phyloP scores from a whole-genome alignment of 2,888 invertebrate genomes.

The Lithophane semibrunnea region DNA sequence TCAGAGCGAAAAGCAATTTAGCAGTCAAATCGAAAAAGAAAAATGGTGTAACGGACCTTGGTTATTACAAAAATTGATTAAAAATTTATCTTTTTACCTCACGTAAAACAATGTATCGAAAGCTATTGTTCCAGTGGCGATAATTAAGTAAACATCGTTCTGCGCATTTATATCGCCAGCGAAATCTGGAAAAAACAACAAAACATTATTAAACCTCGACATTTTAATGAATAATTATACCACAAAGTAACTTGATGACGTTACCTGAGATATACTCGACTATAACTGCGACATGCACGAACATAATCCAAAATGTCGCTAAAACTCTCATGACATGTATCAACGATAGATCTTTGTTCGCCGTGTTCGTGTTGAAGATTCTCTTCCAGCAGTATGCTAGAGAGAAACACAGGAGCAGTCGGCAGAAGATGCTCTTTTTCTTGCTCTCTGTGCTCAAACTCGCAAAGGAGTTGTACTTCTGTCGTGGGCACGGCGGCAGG shows the following conservation, averaged over 20 bases:
- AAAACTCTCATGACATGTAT: slow-evolving; percentile 92
- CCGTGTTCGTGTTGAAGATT: slow-evolving; percentile 85
- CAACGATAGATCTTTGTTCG: slow-evolving; percentile 88
- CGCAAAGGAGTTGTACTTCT: slow-evolving; percentile 80
- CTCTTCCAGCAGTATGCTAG: slow-evolving; percentile 83
- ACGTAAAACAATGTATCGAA: slow-evolving; percentile 92
- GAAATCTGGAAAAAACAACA: slow-evolving; percentile 81
- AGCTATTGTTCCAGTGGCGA: slow-evolving; percentile 90
- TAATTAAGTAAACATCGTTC: slow-evolving; percentile 86
- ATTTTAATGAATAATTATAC: background rate
- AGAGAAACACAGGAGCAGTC: slow-evolving; percentile 84
- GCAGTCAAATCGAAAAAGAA: background rate
- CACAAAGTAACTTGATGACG: background rate
- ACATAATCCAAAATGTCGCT: slow-evolving; percentile 92
- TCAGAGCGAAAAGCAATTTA: background rate
- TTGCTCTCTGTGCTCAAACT: slow-evolving; percentile 79
- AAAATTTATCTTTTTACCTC: slow-evolving; percentile 82
- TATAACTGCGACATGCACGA: slow-evolving; percentile 91
- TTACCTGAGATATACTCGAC: slow-evolving; percentile 92
- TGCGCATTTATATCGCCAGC: slow-evolving; percentile 81
- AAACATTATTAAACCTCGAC: background rate
- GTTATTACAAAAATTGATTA: background rate
- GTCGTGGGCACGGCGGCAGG: slow-evolving; percentile 77
- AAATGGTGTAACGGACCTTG: background rate
- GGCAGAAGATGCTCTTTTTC: slow-evolving; percentile 74